Base-by-base conservation (phyloP, 2,797 vertebrate genomes). In the Danio choprae region DNA sequence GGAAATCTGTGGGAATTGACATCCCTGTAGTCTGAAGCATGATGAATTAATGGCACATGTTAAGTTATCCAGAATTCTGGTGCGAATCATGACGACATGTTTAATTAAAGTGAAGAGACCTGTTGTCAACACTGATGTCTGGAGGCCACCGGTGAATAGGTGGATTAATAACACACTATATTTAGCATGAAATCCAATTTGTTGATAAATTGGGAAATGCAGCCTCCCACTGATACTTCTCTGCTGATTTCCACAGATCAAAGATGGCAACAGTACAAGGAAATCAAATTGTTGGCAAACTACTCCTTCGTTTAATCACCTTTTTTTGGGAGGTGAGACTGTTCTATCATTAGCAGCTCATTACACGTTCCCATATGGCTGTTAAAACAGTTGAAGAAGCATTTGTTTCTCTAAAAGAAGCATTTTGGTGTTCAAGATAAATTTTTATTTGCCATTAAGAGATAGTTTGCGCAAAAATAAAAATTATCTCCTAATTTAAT, bases 21-120 rank as follows among this genome's bases (percentile, higher is more conserved):
- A 46, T 46, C 46, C 44, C 7, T 46, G n/a, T n/a, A 58, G 3
- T 48, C 41, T 48, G 7, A 68, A 36, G 18, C 74, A 55, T 41
- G 46, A 22, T 67, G 40, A 77, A 67, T 44, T 68, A 59, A 59
- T 29, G 56, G 20, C 6, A 16, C 15, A 50, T 22, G 59, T 50
- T 7, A 15, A 41, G 40, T 69, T 60, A 62, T 41, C 50, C 18
- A 50, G 63, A 64, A 69, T 2, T 13, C 29, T 38, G 20, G 40
- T 13, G 69, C 16, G 11, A 51, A 81, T 71, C 38, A 60, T 81
- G 67, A 85, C 78, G 41, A 85, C 80, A 60, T 70, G 86, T 67
- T 71, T 75, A 87, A 90, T 89, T 87, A 83, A 53, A 82, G 4
- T 64, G 9, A 60, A 70, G 65, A 69, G 41, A 67, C 59, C 53